Evolutionary conservation across 2,797 vertebrate species (phyloP).

Genomic region (Mustela erminea): DNA sequence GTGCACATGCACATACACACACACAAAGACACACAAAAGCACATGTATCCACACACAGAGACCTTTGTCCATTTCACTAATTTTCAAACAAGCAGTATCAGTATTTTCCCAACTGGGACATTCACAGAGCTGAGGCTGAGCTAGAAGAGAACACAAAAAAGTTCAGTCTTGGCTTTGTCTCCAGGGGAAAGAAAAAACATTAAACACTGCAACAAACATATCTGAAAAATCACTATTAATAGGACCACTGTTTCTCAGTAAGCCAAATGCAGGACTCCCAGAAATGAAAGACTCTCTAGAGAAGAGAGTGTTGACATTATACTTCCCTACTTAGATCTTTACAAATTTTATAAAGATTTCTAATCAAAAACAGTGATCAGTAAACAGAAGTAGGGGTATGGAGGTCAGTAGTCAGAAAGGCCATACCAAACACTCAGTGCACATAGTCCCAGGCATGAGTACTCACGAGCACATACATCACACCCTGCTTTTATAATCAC

Average conservation of each 20-base stretch:
- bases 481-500: neutral
- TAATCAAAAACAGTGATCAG: conserved; percentile 2
- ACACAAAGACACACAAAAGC: neutral
- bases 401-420: neutral
- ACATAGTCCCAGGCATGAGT: neutral
- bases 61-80: neutral
- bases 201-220: conserved; percentile 47
- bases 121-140: conserved; percentile 26
- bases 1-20: fast-evolving
- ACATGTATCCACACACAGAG: neutral
- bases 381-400: neutral
- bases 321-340: conserved; percentile 7
- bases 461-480: neutral
- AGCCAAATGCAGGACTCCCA: conserved; percentile 40
- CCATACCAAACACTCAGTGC: neutral
- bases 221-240: conserved; percentile 60
- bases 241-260: conserved; percentile 28
- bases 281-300: conserved; percentile 56
- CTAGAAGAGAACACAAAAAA: neutral
- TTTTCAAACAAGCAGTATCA: conserved; percentile 55
- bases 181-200: conserved; percentile 37
- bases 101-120: conserved; percentile 40
- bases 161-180: conserved; percentile 21
- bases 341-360: neutral
- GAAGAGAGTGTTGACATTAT: neutral